These are phyloP conservation scores for Slavum lentiscoides DNA, from an alignment of 2,888 invertebrate genomes.

Conservation along the genomic window DNA sequence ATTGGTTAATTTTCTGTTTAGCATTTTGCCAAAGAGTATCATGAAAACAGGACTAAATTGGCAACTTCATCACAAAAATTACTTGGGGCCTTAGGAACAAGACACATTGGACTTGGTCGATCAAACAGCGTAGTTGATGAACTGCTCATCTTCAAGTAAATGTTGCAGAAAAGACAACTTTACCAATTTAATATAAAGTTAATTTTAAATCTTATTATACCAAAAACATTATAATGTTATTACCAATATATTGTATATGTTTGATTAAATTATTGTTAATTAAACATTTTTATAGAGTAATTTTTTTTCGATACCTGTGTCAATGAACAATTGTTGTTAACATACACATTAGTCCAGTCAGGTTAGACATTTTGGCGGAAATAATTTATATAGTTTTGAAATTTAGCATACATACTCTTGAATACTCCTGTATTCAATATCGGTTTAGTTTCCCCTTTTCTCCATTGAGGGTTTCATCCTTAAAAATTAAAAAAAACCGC, in stretches of 20 bases:
- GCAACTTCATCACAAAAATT: constrained; percentile 54
- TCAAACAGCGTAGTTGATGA: constrained; percentile 87
- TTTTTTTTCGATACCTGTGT: not conserved
- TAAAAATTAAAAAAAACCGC: no score
- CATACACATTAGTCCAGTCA: not conserved
- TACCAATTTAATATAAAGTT: constrained; percentile 27
- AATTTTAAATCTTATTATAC: constrained; percentile 36
- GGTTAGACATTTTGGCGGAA: no score
- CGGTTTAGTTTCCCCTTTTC: no score
- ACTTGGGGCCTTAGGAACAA: constrained; percentile 63
- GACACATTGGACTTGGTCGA: constrained; percentile 64
- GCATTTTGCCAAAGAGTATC: constrained; percentile 54
- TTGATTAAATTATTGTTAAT: constrained; percentile 50
- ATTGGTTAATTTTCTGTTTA: constrained; percentile 17
- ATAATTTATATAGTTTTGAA: no score
- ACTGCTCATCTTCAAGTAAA: constrained; percentile 63
- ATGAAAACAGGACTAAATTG: constrained; percentile 46
- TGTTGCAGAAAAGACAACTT: constrained; percentile 13
- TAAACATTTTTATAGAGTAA: not conserved
- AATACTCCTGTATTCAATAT: no score
- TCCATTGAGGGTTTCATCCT: no score
- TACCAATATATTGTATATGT: constrained; percentile 38
- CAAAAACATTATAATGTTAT: constrained; percentile 32
- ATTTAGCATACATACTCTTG: no score
- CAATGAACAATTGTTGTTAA: no score